A percentile compares a stretch with the other conserved stretches of the same genome.
Evolutionary conservation across 2,113 vertebrate genomes (phyloP).

Genomic region (Panthera uncia): DNA sequence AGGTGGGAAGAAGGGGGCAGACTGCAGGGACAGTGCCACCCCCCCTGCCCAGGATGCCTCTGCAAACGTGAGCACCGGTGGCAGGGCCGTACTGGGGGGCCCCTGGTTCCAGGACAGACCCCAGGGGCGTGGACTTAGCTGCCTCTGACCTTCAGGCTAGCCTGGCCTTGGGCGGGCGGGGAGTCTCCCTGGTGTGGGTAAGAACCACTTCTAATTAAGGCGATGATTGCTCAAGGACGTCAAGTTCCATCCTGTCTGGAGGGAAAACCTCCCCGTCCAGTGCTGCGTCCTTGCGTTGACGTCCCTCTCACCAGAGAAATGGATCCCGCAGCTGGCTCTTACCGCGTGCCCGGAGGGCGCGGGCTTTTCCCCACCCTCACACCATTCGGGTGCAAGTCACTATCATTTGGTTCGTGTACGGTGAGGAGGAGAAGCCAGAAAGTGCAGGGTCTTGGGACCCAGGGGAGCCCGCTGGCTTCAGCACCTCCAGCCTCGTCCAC

Average conservation of each 20-base stretch:
- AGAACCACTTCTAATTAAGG: conserved; percentile 23
- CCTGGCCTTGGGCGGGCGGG: background rate
- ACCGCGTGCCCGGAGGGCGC: accelerated
- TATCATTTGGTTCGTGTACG: background rate
- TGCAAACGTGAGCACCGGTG: background rate
- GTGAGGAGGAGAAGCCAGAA: background rate
- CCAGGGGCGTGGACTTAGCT: background rate
- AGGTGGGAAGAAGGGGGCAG: background rate
- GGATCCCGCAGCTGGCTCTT: accelerated
- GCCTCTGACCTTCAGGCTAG: conserved; percentile 35
- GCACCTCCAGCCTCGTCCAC: background rate
- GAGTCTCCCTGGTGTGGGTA: background rate
- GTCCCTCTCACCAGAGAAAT: background rate
- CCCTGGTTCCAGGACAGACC: background rate
- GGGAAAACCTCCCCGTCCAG: background rate
- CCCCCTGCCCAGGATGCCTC: background rate
- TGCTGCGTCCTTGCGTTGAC: accelerated
- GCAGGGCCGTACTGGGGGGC: background rate
- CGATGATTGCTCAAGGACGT: background rate
- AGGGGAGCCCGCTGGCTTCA: background rate
- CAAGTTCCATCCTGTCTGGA: background rate
- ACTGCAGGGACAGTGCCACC: accelerated
- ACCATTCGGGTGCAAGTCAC: background rate
- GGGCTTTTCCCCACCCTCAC: background rate
- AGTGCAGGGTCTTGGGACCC: background rate